A percentile compares a stretch with the other conserved stretches of the same genome.
Conservation (phyloP, 2,113 vertebrate species). For the Neogale vison region DNA sequence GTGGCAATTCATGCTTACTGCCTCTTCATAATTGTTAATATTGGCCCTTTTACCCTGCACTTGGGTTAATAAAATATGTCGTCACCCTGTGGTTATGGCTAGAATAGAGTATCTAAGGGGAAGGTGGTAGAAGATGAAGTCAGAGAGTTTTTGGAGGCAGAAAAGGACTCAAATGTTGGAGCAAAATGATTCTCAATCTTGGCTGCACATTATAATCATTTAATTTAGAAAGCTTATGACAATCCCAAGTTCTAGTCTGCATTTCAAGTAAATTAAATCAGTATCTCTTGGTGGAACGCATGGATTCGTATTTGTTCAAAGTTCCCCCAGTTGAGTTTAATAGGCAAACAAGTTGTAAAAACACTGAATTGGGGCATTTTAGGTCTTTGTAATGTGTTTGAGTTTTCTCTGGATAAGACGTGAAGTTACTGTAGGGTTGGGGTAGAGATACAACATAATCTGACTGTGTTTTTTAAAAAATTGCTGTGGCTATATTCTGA, state of each 20-base stretch:
- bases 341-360: not conserved
- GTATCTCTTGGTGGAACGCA: not conserved
- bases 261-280: not conserved
- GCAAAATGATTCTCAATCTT: not conserved
- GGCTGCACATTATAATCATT: not conserved
- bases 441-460: not conserved
- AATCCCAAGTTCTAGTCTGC: not conserved
- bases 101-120: not conserved
- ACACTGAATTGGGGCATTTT: not conserved
- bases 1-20: not conserved
- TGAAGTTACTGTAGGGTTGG: not conserved
- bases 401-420: not conserved
- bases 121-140: not conserved
- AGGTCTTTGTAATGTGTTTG: not conserved
- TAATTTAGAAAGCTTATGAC: not conserved
- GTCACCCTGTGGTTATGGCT: not conserved
- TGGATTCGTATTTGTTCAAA: not conserved
- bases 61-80: not conserved
- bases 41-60: not conserved
- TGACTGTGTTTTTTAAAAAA: not conserved
- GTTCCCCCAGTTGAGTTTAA: not conserved
- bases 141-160: not conserved
- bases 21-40: not conserved
- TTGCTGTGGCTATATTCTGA: not conserved
- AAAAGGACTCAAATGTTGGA: not conserved